These are phyloP conservation scores for Tetragnatha montana DNA, from an alignment of 2,888 invertebrate species.

Conservation along the genomic window DNA sequence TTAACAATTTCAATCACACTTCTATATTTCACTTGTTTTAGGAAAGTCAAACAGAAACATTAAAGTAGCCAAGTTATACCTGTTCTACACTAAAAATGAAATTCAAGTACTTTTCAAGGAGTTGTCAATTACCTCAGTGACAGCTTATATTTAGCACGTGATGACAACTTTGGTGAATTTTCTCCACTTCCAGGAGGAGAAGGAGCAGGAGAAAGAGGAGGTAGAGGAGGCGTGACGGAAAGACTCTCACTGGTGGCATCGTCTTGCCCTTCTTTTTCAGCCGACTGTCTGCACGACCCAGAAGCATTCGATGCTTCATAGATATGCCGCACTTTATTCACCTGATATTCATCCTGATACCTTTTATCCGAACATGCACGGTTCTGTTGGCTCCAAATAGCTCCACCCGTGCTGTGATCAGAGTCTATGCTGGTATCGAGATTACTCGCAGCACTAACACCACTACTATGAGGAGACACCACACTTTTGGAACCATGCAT, in stretches of 20 bases:
- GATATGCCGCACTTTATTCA: constrained; percentile 52
- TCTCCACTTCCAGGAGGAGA: constrained; percentile 65
- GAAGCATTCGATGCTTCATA: constrained; percentile 62
- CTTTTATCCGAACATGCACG: constrained; percentile 39
- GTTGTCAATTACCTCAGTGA: constrained; percentile 70
- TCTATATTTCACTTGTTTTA: too few relatives aligned
- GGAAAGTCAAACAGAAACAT: too few relatives aligned
- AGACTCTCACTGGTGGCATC: constrained; percentile 72
- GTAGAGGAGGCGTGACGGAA: constrained; percentile 72
- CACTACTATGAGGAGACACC: constrained; percentile 69
- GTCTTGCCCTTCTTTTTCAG: constrained; percentile 43
- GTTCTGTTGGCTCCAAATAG: constrained; percentile 48
- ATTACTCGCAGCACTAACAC: constrained; percentile 70
- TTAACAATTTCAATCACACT: too few relatives aligned
- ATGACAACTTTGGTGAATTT: constrained; percentile 61
- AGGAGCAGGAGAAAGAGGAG: constrained; percentile 72
- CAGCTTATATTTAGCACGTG: constrained; percentile 71
- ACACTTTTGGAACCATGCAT: constrained; percentile 67
- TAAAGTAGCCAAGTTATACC: too few relatives aligned
- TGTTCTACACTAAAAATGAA: too few relatives aligned
- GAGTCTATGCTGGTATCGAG: constrained; percentile 73
- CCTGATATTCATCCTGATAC: constrained; percentile 45
- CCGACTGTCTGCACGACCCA: constrained; percentile 32
- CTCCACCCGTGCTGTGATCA: constrained; percentile 71
- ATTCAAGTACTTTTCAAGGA: too few relatives aligned